phyloP scores from a whole-genome alignment of 2,797 vertebrate species.

The Brachyalestes nurse region DNA sequence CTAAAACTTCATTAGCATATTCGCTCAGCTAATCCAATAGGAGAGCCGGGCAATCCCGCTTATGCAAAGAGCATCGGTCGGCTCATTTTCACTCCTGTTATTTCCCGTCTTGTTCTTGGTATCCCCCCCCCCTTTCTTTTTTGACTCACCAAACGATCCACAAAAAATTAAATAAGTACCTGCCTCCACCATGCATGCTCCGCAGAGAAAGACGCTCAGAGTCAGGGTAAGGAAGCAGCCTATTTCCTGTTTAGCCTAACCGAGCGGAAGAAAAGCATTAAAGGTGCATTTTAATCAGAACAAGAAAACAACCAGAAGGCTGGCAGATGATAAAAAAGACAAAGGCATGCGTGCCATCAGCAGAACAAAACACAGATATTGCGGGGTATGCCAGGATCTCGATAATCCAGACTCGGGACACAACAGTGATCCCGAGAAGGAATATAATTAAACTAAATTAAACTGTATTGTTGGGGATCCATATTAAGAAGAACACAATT shows the following conservation, averaged over 20 bases:
- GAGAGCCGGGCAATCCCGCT: slow-evolving; percentile 51
- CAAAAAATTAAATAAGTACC: slow-evolving; percentile 47
- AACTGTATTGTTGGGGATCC: slow-evolving; percentile 7
- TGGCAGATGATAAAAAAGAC: slow-evolving; percentile 35
- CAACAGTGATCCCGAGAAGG: slow-evolving; percentile 1
- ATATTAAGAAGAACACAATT: slow-evolving; percentile 13
- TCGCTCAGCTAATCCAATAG: slow-evolving; percentile 62
- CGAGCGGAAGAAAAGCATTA: slow-evolving; percentile 44
- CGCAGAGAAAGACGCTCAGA: slow-evolving; percentile 20
- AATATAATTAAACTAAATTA: slow-evolving; percentile 19
- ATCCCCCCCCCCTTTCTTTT: slow-evolving; percentile 15
- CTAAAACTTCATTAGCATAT: slow-evolving; percentile 66
- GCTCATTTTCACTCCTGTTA: slow-evolving; percentile 17
- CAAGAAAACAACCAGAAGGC: slow-evolving; percentile 21
- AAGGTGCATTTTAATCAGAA: slow-evolving; percentile 41
- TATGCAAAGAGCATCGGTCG: slow-evolving; percentile 51
- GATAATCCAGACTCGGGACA: slow-evolving; percentile 7
- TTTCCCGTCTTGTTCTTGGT: slow-evolving; percentile 30
- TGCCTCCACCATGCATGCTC: neutral
- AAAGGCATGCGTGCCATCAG: slow-evolving; percentile 1
- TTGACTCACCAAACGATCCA: slow-evolving; percentile 43
- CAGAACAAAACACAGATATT: slow-evolving; percentile 1
- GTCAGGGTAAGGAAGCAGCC: slow-evolving; percentile 38
- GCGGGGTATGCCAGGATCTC: neutral
- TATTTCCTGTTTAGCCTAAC: slow-evolving; percentile 52